Base-by-base conservation (phyloP, 2,113 vertebrate genomes). In the Apteryx mantelli region DNA sequence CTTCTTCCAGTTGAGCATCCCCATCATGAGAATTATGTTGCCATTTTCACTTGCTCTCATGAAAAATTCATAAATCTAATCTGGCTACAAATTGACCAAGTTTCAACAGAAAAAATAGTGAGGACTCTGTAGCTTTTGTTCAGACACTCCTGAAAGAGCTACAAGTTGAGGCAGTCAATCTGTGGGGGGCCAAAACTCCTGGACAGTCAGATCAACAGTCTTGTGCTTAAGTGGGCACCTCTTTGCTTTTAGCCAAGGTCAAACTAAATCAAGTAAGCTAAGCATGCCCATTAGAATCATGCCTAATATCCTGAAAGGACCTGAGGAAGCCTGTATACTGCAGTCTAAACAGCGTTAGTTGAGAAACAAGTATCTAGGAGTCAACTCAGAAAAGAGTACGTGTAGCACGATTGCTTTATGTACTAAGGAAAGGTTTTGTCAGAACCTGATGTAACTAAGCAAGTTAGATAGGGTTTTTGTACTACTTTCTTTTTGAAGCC, bases 181-280 rank as follows among this genome's bases (percentile, higher is more conserved):
- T 34, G 15, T 1, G 14, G 5, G 11, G 7, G 25, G 2, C 0
- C 6, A 86, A 42, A 81, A 22, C 20, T 50, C 38, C 8, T 6
- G 10, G 22, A 46, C 7, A 70, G 15, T 42, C 26, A 84, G 28
- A 86, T 25, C 24, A 74, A 9, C 16, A 92, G 56, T 12, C 6
- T 16, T 40, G 5, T 44, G 25, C 21, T 77, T 44, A 48, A 56
- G 22, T 5, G 18, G 30, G 61, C 24, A 79, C 6, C 21, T 38
- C 48, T 53, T 70, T 78, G 65, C 26, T 68, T 78, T 25, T 56
- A 52, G n/a, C n/a, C 16, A 56, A 36, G 25, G 60, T 17, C 40
- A 89, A 82, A 40, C 3, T 68, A 55, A 52, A 52, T 34, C 16
- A 73, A 82, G 65, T 20, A 73, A n/a, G 21, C 52, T 44, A 61